These are phyloP conservation scores for Halichoeres trimaculatus DNA, from an alignment of 2,113 vertebrate species.

Conservation along the genomic window DNA sequence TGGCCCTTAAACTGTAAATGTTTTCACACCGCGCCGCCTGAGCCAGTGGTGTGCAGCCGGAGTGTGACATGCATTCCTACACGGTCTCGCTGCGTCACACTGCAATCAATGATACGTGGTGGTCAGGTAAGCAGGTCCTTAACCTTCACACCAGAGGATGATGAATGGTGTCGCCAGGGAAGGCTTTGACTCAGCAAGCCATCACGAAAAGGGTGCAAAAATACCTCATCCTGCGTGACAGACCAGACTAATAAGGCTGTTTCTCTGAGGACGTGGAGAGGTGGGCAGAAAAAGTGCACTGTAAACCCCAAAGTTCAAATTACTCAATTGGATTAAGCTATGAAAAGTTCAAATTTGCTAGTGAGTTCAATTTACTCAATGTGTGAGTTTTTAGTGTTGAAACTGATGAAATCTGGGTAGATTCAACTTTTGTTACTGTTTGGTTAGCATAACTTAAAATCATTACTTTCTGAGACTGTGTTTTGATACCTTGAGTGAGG, in stretches of 20 bases:
- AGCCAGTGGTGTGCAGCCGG: conserved; percentile 37
- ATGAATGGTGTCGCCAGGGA: conserved; percentile 61
- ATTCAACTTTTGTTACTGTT: too few relatives aligned
- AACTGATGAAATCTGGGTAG: too few relatives aligned
- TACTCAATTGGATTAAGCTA: too few relatives aligned
- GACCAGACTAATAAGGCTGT: conserved; percentile 59
- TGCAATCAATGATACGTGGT: conserved; percentile 71
- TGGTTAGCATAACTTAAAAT: too few relatives aligned
- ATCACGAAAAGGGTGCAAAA: conserved; percentile 50
- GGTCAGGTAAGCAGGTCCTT: conserved; percentile 54
- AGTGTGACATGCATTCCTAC: conserved; percentile 55
- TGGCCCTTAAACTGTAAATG: conserved; percentile 59
- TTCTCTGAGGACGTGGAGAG: conserved; percentile 50
- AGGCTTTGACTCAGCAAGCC: conserved; percentile 57
- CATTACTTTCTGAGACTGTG: too few relatives aligned
- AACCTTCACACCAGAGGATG: conserved; percentile 74
- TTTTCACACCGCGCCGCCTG: conserved; percentile 48
- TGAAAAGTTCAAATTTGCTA: too few relatives aligned
- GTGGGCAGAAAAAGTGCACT: too few relatives aligned
- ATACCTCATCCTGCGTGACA: conserved; percentile 8
- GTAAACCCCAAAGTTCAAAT: too few relatives aligned
- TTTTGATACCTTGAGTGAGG: too few relatives aligned
- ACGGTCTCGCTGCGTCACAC: conserved; percentile 8
- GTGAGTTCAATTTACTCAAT: too few relatives aligned
- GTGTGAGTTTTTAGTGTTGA: too few relatives aligned